phyloP scores from a whole-genome alignment of 2,888 invertebrate genomes.

The Smittia sp. region DNA sequence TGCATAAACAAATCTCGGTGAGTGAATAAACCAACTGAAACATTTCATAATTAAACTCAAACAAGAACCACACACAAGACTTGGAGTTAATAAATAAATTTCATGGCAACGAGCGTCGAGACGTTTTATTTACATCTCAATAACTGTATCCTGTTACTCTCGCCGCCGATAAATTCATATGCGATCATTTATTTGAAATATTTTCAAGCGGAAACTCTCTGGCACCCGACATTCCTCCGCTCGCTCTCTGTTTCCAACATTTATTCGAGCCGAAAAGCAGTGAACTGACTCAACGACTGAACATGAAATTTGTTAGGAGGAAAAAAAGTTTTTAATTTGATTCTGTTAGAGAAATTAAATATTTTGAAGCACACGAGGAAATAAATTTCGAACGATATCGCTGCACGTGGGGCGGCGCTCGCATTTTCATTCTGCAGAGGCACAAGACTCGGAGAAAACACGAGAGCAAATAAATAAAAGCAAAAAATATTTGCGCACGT shows the following conservation, averaged over 20 bases:
- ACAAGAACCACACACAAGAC: background rate
- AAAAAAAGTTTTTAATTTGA: background rate
- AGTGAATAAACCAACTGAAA: background rate
- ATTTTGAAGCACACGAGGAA: background rate
- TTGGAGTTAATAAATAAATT: slow-evolving; percentile 11
- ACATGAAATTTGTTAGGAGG: too few species aligned
- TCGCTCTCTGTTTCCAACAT: too few species aligned
- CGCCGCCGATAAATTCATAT: background rate
- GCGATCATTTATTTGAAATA: background rate
- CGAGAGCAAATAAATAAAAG: background rate
- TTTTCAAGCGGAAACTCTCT: too few species aligned
- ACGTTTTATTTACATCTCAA: background rate
- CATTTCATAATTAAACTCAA: slow-evolving; percentile 20
- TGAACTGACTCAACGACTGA: too few species aligned
- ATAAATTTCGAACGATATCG: background rate
- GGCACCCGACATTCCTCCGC: too few species aligned
- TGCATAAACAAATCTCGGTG: slow-evolving; percentile 18
- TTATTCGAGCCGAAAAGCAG: too few species aligned
- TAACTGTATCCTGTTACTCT: background rate
- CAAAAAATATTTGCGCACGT: slow-evolving; percentile 9
- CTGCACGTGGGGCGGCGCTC: background rate
- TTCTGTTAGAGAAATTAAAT: background rate
- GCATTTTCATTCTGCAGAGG: background rate
- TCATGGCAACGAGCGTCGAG: background rate
- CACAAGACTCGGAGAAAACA: background rate